Percentiles rank a stretch among this genome's conserved stretches.
Conservation (phyloP, 2,113 vertebrate species). For the Leucopsar rothschildi region DNA sequence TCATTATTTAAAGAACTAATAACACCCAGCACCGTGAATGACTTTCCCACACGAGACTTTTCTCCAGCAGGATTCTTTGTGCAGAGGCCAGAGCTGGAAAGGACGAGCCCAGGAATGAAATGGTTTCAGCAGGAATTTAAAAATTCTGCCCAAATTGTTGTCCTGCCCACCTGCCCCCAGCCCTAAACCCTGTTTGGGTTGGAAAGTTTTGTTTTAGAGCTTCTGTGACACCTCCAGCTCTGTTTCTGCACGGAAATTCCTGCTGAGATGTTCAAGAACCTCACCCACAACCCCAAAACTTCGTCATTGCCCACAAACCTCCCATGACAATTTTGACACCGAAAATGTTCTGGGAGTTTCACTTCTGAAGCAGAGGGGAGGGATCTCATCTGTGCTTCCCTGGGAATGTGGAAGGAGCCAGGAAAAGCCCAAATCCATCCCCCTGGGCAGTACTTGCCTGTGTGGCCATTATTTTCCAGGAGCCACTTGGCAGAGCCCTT, state of each 20-base stretch:
- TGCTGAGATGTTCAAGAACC: fast-evolving
- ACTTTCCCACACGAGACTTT: background rate
- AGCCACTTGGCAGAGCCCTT: background rate
- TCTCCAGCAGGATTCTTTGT: background rate
- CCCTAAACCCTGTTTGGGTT: background rate
- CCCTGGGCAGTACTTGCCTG: conserved; percentile 62
- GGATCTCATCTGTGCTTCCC: background rate
- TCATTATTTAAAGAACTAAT: background rate
- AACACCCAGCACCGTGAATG: background rate
- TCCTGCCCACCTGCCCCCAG: background rate
- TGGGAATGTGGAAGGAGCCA: fast-evolving
- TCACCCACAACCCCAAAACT: background rate
- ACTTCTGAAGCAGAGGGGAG: fast-evolving
- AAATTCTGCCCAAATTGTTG: background rate
- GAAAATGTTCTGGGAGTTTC: background rate
- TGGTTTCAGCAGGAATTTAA: background rate
- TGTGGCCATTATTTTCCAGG: conserved; percentile 78
- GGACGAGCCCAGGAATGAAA: background rate
- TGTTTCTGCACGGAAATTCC: background rate
- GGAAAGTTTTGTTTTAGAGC: background rate
- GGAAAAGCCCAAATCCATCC: background rate
- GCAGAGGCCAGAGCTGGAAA: background rate
- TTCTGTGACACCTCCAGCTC: background rate
- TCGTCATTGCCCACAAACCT: fast-evolving
- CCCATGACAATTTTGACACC: background rate